Evolutionary conservation across 2,113 vertebrate genomes (phyloP).

Genomic region (Corydoras maculifer): DNA sequence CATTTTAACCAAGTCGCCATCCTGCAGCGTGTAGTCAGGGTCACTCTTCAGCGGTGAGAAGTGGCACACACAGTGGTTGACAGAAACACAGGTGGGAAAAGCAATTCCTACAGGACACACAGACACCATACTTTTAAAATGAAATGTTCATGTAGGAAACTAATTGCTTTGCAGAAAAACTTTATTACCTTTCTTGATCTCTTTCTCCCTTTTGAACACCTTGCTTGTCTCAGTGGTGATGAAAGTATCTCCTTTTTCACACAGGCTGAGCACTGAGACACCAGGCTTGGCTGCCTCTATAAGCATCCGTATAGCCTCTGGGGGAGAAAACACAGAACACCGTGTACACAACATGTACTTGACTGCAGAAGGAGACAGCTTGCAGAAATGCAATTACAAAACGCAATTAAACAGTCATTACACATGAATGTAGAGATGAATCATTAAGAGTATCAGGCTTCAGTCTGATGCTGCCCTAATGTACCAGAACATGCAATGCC

Average conservation of each 20-base stretch:
- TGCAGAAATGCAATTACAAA: too few relatives aligned
- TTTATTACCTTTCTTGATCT: constrained; percentile 91
- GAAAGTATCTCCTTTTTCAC: constrained; percentile 86
- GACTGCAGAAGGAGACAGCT: too few relatives aligned
- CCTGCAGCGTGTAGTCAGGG: constrained; percentile 85
- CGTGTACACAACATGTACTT: too few relatives aligned
- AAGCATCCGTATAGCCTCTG: constrained; percentile 80
- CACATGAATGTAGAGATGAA: too few relatives aligned
- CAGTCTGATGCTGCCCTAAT: too few relatives aligned
- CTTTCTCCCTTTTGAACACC: constrained; percentile 97
- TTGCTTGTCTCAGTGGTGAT: constrained; percentile 89
- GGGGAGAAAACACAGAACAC: neutral
- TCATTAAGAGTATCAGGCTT: too few relatives aligned
- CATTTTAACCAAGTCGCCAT: constrained; percentile 94
- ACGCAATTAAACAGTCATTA: too few relatives aligned
- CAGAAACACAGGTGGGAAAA: constrained; percentile 93
- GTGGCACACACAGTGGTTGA: constrained; percentile 98
- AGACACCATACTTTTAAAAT: constrained; percentile 5
- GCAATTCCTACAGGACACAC: constrained; percentile 76
- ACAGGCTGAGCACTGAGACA: constrained; percentile 79
- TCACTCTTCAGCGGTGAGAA: constrained; percentile 96
- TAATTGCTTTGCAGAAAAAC: too few relatives aligned
- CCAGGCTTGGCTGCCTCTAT: constrained; percentile 75
- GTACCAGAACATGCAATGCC: too few relatives aligned
- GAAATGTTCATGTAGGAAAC: neutral